Conservation (phyloP, 2,113 vertebrate genomes). For the Origma solitaria region DNA sequence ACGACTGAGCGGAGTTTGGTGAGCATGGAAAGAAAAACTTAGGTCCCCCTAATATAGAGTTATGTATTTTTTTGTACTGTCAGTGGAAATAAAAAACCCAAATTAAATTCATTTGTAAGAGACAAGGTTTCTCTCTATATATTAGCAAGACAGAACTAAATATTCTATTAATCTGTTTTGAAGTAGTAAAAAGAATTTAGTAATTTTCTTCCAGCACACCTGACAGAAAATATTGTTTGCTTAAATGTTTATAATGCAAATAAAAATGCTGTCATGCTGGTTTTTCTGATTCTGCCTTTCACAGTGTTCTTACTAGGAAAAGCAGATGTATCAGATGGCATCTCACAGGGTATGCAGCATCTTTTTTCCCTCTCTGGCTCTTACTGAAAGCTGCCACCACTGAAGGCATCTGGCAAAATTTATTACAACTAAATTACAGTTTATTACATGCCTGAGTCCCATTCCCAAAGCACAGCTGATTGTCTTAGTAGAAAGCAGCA, state of each 20-base stretch:
- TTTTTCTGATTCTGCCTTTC: neutral
- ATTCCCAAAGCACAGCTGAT: neutral
- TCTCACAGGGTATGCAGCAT: neutral
- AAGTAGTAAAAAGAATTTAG: neutral
- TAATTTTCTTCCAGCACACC: neutral
- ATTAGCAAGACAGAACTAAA: neutral
- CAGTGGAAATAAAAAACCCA: neutral
- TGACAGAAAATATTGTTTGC: neutral
- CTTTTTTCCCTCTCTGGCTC: neutral
- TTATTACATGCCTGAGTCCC: neutral
- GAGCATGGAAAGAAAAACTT: constrained; percentile 58
- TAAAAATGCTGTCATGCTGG: neutral
- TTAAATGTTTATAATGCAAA: neutral
- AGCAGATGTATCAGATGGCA: neutral
- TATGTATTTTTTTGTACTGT: constrained; percentile 14
- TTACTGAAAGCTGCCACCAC: neutral
- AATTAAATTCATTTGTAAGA: neutral
- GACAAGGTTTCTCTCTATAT: neutral
- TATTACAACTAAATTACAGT: neutral
- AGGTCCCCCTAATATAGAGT: neutral
- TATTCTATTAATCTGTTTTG: neutral
- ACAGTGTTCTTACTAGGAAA: neutral
- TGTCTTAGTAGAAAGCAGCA: neutral
- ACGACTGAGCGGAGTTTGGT: constrained; percentile 15
- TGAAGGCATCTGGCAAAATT: neutral